A percentile compares a stretch with the other conserved stretches of the same genome.
phyloP scores from a whole-genome alignment of 2,113 vertebrate genomes.

The Struthio camelus region DNA sequence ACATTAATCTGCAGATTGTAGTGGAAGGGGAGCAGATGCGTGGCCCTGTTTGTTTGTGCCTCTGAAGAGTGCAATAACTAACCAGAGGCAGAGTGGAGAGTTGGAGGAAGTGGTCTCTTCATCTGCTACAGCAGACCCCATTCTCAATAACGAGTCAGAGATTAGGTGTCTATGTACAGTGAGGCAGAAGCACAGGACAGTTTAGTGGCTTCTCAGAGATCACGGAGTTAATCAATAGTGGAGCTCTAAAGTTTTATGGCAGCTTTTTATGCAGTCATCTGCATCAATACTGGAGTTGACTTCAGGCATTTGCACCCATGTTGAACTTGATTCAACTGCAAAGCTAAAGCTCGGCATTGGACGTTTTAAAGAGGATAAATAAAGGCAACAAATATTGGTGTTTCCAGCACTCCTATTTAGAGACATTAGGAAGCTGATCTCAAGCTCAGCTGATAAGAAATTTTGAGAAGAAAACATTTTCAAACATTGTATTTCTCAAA shows the following conservation, averaged over 20 bases:
- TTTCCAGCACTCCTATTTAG: background rate
- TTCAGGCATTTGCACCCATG: background rate
- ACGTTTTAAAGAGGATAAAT: background rate
- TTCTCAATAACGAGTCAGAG: background rate
- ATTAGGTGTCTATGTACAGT: background rate
- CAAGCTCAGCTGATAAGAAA: background rate
- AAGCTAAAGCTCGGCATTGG: background rate
- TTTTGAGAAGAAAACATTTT: constrained; percentile 3
- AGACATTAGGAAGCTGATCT: background rate
- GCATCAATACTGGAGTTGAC: background rate
- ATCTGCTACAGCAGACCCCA: background rate
- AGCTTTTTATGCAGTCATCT: background rate
- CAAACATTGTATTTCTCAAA: background rate
- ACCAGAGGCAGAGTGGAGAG: background rate
- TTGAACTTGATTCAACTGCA: background rate
- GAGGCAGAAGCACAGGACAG: background rate
- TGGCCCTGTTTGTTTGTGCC: background rate
- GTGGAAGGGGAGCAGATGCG: background rate
- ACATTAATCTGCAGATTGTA: background rate
- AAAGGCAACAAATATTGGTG: background rate
- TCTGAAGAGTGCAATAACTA: background rate
- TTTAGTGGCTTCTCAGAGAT: background rate
- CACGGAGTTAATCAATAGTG: background rate
- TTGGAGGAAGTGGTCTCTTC: background rate
- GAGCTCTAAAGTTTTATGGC: background rate